Evolutionary conservation across 1,140 invertebrate genomes (phyloP).

Genomic region (Sinonovacula constricta): DNA sequence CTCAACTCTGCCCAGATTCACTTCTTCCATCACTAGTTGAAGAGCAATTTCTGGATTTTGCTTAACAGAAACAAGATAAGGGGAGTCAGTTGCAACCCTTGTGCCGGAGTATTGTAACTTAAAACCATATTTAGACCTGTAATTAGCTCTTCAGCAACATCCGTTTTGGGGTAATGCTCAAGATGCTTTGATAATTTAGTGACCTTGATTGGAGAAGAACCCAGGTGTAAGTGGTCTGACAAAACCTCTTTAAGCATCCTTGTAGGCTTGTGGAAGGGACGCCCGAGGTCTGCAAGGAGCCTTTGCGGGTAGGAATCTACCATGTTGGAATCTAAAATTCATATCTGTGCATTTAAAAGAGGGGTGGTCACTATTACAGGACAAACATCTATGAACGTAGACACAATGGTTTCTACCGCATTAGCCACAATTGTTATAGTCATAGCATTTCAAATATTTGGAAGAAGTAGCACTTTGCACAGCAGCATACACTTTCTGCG

Average conservation of each 20-base stretch:
- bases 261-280: not conserved
- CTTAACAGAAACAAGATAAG: no score
- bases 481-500: no score
- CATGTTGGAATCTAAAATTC: not conserved
- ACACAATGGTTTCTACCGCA: no score
- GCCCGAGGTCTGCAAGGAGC: not conserved
- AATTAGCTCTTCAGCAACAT: not conserved
- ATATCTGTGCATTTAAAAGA: not conserved
- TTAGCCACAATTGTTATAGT: not conserved
- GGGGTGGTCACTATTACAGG: not conserved
- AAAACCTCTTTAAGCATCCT: not conserved
- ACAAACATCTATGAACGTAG: not conserved
- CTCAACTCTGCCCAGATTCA: not conserved
- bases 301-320: not conserved
- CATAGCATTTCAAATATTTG: not conserved
- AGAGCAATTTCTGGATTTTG: no score
- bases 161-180: not conserved
- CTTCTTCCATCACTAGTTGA: no score
- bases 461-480: not conserved
- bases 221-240: not conserved
- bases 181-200: not conserved
- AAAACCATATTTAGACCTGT: not conserved
- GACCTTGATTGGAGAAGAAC: not conserved
- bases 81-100: not conserved
- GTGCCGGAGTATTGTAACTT: not conserved